A percentile compares a stretch with the other conserved stretches of the same genome.
phyloP scores from a whole-genome alignment of 35 echinoderm and acorn worm genomes.

The Patiria miniata region DNA sequence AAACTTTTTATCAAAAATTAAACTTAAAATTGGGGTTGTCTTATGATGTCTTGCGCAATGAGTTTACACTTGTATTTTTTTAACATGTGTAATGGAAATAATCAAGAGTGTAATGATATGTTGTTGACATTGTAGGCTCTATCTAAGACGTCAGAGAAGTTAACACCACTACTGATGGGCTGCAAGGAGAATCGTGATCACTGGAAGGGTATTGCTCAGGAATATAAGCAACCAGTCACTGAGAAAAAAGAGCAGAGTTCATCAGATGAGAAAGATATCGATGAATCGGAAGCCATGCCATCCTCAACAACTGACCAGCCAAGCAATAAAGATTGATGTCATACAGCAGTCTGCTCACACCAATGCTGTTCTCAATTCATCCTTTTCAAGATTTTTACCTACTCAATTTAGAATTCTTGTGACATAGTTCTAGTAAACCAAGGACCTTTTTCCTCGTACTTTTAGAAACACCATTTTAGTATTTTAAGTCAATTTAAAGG shows the following conservation, averaged over 20 bases:
- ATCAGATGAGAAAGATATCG: conserved; percentile 89
- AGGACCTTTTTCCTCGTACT: neutral
- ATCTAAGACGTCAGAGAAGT: conserved; percentile 39
- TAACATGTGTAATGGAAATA: too few relatives aligned
- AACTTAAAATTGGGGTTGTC: too few relatives aligned
- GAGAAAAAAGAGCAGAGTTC: conserved; percentile 50
- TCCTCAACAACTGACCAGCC: neutral
- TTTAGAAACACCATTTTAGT: neutral
- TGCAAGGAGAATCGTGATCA: conserved; percentile 76
- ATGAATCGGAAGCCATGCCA: conserved; percentile 76
- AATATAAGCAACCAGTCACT: conserved; percentile 54
- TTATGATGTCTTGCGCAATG: too few relatives aligned
- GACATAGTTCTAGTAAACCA: neutral
- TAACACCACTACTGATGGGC: conserved; percentile 63
- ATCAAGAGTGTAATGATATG: too few relatives aligned
- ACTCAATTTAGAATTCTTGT: conserved; percentile 7
- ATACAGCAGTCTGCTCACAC: neutral
- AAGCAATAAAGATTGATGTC: conserved; percentile 20
- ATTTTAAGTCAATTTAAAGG: too few relatives aligned
- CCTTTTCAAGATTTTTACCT: conserved; percentile 14
- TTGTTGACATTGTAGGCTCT: conserved; percentile 70
- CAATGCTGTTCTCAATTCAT: neutral
- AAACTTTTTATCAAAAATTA: too few relatives aligned
- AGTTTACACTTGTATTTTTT: too few relatives aligned
- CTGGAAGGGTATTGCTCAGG: conserved; percentile 74